These are phyloP conservation scores for Oryctolagus cuniculus DNA, from an alignment of 2,113 vertebrate species.

Conservation along the genomic window DNA sequence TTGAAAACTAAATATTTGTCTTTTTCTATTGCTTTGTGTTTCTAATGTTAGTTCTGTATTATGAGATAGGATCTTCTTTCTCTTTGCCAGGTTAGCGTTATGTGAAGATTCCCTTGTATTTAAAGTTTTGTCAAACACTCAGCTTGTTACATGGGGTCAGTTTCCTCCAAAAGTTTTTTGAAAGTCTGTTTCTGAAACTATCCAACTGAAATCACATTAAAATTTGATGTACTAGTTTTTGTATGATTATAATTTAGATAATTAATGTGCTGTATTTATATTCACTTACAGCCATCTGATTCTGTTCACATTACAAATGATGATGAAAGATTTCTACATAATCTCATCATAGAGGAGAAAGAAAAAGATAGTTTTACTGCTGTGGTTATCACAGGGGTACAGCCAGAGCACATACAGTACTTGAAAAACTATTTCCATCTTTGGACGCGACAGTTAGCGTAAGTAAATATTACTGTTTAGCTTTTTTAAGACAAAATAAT, in stretches of 20 bases:
- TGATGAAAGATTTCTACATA: slow-evolving; percentile 92
- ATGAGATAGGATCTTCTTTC: background rate
- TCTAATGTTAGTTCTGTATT: slow-evolving; percentile 31
- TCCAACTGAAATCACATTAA: slow-evolving; percentile 38
- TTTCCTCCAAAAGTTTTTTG: slow-evolving; percentile 36
- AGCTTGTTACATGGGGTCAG: background rate
- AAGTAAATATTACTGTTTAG: slow-evolving; percentile 83
- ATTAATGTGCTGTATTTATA: slow-evolving; percentile 59
- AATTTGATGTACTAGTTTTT: slow-evolving; percentile 1
- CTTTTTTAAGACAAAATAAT: slow-evolving; percentile 44
- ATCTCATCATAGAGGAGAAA: slow-evolving; percentile 92
- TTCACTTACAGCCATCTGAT: slow-evolving; percentile 90
- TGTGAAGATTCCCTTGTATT: slow-evolving; percentile 4
- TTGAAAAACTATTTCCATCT: slow-evolving; percentile 90
- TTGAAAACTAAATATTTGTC: slow-evolving; percentile 5
- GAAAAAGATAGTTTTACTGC: slow-evolving; percentile 94
- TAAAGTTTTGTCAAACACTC: background rate
- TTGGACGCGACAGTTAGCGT: slow-evolving; percentile 95
- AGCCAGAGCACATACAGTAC: slow-evolving; percentile 89
- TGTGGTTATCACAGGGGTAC: slow-evolving; percentile 93
- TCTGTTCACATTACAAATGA: slow-evolving; percentile 89
- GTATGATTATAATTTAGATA: slow-evolving; percentile 16
- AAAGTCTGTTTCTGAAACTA: slow-evolving; percentile 2
- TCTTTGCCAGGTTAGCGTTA: background rate
- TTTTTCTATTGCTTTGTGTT: slow-evolving; percentile 17